Base-by-base conservation (phyloP, 53 echinoderm and acorn worm genomes). In the Echinometra lucunter region DNA sequence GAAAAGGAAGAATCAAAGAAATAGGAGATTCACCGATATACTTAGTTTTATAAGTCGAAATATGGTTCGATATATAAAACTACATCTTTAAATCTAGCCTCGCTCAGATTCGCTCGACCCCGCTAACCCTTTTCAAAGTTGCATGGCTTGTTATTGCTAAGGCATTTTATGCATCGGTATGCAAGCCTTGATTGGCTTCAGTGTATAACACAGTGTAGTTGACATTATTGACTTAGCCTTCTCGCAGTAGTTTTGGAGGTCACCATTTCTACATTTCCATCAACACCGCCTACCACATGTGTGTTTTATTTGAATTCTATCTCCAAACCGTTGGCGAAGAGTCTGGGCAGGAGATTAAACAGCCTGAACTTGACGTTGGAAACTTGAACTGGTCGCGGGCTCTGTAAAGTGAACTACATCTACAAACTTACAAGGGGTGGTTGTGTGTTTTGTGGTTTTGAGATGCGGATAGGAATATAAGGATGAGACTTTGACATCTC, bases 81-180 rank as follows among this genome's bases (percentile, higher is more conserved):
- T 85, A 49, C 17, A 85, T 47, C 49, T 37, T 28, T 40, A 85
- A 85, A 27, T n/a, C 85, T 45, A 85, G 85, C 28, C 85, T 85
- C 28, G 49, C 85, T 85, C 49, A 47, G 85, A 85, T 49, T 85
- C 85, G 85, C 49, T 85, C 49, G 85, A 85, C 85, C 85, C 85
- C 85, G 28, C 85, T 45, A n/a, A 85, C 49, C 49, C 85, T 85
- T 25, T 81, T 44, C 44, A 81, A 81, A 42, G 44, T 44, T 18
- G 81, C 25, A 44, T 25, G n/a, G 6, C 42, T 17, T 78, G 78
- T 78, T 78, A 78, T 78, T 78, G 78, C 40, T 78, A 23, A 42
- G 42, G 72, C 72, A 32, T 72, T 72, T 25, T 40, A 85, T 85
- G 85, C 85, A 85, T 85, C 47, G 85, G 85, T 5, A 85, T 85